These are phyloP conservation scores for Tragelaphus scriptus DNA, from an alignment of 2,113 vertebrate genomes.

Conservation along the genomic window DNA sequence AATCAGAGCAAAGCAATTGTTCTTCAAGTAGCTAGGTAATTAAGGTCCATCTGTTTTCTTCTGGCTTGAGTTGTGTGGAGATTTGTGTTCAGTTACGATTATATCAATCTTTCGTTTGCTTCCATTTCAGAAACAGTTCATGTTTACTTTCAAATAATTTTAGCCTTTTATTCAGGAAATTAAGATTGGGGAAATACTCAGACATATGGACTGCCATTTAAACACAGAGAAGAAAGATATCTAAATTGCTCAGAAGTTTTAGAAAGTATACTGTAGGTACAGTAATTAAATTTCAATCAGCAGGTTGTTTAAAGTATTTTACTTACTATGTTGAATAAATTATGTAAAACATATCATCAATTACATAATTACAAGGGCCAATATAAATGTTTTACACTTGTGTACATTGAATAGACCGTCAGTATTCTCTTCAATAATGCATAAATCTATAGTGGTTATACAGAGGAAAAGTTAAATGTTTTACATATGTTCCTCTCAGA, in stretches of 20 bases:
- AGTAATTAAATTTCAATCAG: slow-evolving; percentile 39
- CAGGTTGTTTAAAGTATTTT: slow-evolving; percentile 21
- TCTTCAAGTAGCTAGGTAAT: background rate
- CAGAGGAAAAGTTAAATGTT: slow-evolving; percentile 6
- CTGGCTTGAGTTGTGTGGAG: background rate
- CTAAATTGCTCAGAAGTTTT: slow-evolving; percentile 2
- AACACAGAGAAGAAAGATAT: background rate
- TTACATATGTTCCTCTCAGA: slow-evolving; percentile 44
- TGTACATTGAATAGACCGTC: background rate
- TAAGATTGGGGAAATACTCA: background rate
- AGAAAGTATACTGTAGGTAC: background rate
- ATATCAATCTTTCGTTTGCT: background rate
- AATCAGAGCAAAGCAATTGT: background rate
- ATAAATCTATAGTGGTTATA: background rate
- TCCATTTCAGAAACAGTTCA: background rate
- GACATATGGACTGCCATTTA: background rate
- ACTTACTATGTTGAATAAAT: slow-evolving; percentile 30
- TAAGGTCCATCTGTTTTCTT: background rate
- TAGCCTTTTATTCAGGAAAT: slow-evolving; percentile 17
- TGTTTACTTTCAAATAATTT: slow-evolving; percentile 11
- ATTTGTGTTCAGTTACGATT: background rate
- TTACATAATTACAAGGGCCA: slow-evolving; percentile 41
- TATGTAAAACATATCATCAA: slow-evolving; percentile 26
- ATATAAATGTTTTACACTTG: slow-evolving; percentile 1
- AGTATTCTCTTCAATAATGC: background rate